These are phyloP conservation scores for Melanotaenia parkinsoni DNA, from an alignment of 2,797 vertebrate species.

Conservation along the genomic window DNA sequence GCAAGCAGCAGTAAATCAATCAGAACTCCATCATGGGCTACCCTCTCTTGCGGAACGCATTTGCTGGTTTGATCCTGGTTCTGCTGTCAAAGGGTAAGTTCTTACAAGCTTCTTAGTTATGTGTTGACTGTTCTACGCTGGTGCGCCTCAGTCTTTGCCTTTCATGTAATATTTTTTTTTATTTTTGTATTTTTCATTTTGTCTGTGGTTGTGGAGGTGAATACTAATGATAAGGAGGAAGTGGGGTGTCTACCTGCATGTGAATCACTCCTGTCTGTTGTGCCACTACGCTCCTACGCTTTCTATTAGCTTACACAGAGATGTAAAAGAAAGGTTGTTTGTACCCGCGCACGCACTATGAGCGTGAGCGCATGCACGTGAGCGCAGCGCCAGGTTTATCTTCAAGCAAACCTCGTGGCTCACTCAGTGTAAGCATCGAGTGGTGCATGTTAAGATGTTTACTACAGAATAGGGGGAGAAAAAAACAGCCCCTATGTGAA, in stretches of 20 bases:
- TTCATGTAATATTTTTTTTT: slow-evolving; percentile 54
- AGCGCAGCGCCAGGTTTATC: slow-evolving; percentile 60
- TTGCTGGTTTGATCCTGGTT: slow-evolving; percentile 76
- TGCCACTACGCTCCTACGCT: slow-evolving; percentile 52
- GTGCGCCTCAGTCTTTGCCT: slow-evolving; percentile 46
- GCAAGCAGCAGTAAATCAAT: slow-evolving; percentile 60
- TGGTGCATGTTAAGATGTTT: slow-evolving; percentile 72
- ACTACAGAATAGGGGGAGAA: slow-evolving; percentile 20
- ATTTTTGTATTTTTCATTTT: background rate
- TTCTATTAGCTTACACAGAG: slow-evolving; percentile 50
- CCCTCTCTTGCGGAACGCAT: slow-evolving; percentile 78
- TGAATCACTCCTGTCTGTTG: slow-evolving; percentile 70
- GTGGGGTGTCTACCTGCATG: slow-evolving; percentile 71
- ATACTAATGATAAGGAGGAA: slow-evolving; percentile 78
- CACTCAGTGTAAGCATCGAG: slow-evolving; percentile 46
- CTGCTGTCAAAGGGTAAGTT: slow-evolving; percentile 84
- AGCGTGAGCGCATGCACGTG: slow-evolving; percentile 29
- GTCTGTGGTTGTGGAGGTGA: slow-evolving; percentile 71
- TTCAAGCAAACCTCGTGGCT: slow-evolving; percentile 61
- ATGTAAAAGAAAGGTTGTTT: slow-evolving; percentile 19
- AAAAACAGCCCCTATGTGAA: slow-evolving; percentile 28
- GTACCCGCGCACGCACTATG: background rate
- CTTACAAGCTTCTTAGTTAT: slow-evolving; percentile 49
- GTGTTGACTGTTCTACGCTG: slow-evolving; percentile 36
- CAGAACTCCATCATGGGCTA: slow-evolving; percentile 82